Evolutionary conservation across 2,113 vertebrate species (phyloP).

Genomic region (Lagopus muta): DNA sequence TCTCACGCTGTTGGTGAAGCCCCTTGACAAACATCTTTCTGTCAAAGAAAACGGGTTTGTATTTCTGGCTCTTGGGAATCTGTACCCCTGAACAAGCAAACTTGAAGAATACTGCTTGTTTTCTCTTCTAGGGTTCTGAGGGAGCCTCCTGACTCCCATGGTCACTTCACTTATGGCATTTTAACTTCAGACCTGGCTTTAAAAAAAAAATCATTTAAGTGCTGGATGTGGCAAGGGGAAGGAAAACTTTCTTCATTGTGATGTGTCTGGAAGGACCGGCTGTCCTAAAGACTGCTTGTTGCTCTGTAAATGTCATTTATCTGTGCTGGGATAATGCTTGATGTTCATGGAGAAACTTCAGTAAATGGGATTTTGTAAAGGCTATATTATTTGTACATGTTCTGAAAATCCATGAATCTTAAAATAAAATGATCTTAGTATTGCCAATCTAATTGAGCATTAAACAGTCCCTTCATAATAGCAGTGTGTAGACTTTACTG

Average conservation of each 20-base stretch:
- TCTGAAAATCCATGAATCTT: constrained; percentile 38
- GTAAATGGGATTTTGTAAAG: constrained; percentile 43
- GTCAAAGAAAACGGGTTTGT: background rate
- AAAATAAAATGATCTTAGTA: constrained; percentile 57
- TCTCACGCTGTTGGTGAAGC: background rate
- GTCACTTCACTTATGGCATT: background rate
- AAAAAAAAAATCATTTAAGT: background rate
- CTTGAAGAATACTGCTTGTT: constrained; percentile 34
- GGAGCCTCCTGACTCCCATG: constrained; percentile 52
- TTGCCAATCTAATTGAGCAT: background rate
- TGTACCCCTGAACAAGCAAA: constrained; percentile 58
- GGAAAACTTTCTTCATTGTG: background rate
- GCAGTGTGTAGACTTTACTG: background rate
- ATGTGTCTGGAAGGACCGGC: background rate
- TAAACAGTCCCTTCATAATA: background rate
- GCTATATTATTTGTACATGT: constrained; percentile 36
- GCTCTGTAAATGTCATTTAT: constrained; percentile 17
- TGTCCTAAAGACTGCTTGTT: background rate
- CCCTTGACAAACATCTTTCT: constrained; percentile 7
- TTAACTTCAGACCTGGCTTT: background rate
- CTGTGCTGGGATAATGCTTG: constrained; percentile 21
- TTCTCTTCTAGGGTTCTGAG: constrained; percentile 46
- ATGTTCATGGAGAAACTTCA: constrained; percentile 30
- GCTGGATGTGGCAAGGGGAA: background rate
- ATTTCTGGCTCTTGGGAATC: constrained; percentile 46